Evolutionary conservation across 2,113 vertebrate species (phyloP), one percentile per base, ranked within the genome.

Genomic region (Atrichornis clamosus): DNA sequence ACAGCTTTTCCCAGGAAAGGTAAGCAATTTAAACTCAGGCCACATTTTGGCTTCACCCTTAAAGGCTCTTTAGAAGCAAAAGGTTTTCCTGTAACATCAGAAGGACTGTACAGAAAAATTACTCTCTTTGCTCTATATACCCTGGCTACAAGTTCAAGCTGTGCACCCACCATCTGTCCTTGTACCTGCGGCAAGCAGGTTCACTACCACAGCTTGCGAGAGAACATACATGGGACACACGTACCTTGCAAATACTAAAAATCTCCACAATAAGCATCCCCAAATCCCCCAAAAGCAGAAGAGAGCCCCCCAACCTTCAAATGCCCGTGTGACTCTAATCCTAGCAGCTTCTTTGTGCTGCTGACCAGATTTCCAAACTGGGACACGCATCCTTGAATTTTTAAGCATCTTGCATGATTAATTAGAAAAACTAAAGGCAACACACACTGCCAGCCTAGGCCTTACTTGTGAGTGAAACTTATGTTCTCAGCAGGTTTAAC

Each of bases 251-350:
- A 58, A 50, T 74, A 30, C 35, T 52, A 23, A 64, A 62, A 75
- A 49, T 7, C 3, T 1, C 10, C 24, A 7, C 22, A 69, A 19
- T 37, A 67, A 70, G 12, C 11, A 69, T 53, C 52, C 16, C 42
- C 7, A 67, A 84, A 37, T 0, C 5, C 13, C 27, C 21, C 2
- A 68, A 89, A 81, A 42, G 19, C 56, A 60, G 49, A 74, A 15
- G 35, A 75, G 16, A 76, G 18, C 4, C 15, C 35, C 19, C 8
- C 27, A 50, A 4, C 28, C 44, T 87, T 87, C 39, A 81, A 50
- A 68, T 0, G 2, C 18, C 33, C 33, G 4, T 0, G 0, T 85
- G 60, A 33, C 18, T 53, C 49, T 47, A 39, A 10, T 55, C 41
- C 44, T 47, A 49, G 30, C 44, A 52, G 47, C 33, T 90, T 50